phyloP scores from a whole-genome alignment of 2,113 vertebrate species.

The Tonatia bakeri region DNA sequence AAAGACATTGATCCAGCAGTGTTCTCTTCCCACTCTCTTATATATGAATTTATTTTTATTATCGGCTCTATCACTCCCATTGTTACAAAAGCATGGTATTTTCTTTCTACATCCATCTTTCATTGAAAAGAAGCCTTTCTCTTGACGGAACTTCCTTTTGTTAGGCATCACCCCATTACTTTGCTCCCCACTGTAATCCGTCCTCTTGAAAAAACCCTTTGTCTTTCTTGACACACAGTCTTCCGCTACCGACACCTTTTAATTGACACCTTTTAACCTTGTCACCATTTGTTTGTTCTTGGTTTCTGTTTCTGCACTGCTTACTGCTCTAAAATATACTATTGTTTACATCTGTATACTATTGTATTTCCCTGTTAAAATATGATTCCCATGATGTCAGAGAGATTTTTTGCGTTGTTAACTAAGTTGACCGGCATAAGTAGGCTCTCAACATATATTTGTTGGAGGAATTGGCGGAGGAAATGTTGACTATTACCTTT shows the following conservation, averaged over 20 bases:
- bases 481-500: not conserved
- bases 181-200: not conserved
- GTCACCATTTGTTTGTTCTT: not conserved
- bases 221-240: not conserved
- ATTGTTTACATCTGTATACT: not conserved
- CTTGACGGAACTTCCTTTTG: not conserved
- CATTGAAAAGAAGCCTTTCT: not conserved
- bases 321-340: conserved; percentile 1
- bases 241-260: not conserved
- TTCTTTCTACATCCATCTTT: not conserved
- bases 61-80: not conserved
- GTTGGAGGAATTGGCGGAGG: not conserved
- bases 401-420: not conserved
- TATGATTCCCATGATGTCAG: not conserved
- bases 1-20: not conserved
- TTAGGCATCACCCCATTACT: not conserved
- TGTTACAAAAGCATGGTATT: not conserved
- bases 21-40: not conserved
- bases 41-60: conserved; percentile 6
- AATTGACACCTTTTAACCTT: not conserved
- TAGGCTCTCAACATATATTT: not conserved
- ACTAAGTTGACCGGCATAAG: not conserved
- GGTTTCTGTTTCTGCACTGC: not conserved
- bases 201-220: not conserved
- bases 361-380: not conserved